phyloP scores from a whole-genome alignment of 2,888 invertebrate genomes.

The Eupithecia tripunctaria region DNA sequence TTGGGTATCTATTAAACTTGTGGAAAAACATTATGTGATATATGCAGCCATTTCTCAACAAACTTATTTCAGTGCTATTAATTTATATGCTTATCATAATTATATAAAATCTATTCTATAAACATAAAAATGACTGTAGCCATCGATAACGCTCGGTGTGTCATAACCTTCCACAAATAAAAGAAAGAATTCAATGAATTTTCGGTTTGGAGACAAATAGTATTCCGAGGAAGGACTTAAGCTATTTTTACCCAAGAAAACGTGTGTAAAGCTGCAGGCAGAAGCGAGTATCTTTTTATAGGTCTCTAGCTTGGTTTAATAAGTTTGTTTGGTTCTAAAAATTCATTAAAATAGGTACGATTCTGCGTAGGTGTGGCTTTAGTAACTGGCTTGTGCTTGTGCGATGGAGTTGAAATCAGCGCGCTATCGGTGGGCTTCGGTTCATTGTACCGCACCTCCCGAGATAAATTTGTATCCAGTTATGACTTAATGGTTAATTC shows the following conservation, averaged over 20 bases:
- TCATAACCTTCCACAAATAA: no score
- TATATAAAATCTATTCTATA: neutral
- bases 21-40: no score
- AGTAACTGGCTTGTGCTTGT: conserved; percentile 49
- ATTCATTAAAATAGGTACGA: neutral
- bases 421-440: conserved; percentile 52
- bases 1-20: no score
- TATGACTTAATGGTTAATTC: conserved; percentile 34
- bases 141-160: no score
- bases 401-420: conserved; percentile 53
- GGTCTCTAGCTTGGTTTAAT: neutral
- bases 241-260: neutral
- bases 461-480: conserved; percentile 44
- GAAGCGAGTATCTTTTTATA: neutral
- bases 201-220: no score
- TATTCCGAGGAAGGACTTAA: no score
- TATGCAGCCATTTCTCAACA: no score
- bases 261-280: neutral
- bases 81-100: no score
- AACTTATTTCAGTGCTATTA: no score
- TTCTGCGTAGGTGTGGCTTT: conserved; percentile 1
- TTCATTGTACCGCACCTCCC: conserved; percentile 51
- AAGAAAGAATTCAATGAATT: no score
- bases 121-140: neutral
- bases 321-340: neutral